These are phyloP conservation scores for Oxycera nigricornis DNA, from an alignment of 2,888 invertebrate genomes.

Conservation along the genomic window DNA sequence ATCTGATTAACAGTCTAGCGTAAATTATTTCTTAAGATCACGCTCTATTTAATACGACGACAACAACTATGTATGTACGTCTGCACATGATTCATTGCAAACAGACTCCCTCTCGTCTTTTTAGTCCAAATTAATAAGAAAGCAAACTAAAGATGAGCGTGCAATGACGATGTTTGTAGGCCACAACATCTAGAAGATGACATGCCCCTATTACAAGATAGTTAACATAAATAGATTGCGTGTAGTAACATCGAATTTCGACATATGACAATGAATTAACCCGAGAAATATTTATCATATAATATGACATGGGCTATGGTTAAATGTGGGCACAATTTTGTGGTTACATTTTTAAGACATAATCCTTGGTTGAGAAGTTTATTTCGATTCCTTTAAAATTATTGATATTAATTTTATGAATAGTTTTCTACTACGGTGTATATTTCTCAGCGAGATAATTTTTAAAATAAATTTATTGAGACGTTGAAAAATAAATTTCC, in stretches of 20 bases:
- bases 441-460: no score
- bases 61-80: background rate
- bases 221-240: background rate
- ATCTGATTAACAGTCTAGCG: background rate
- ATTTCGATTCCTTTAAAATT: no score
- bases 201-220: background rate
- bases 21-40: conserved; percentile 5
- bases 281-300: no score
- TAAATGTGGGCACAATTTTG: no score
- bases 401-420: no score
- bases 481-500: no score
- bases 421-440: no score
- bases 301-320: no score
- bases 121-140: background rate
- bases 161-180: background rate
- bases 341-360: no score
- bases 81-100: background rate
- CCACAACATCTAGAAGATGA: background rate
- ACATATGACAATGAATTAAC: background rate
- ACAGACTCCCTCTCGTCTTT: background rate
- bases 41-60: background rate
- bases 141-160: background rate
- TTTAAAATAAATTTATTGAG: no score
- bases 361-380: no score
- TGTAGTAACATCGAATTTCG: background rate